Conservation (phyloP, 2,888 invertebrate species). For the Tryphoninae sp. region DNA sequence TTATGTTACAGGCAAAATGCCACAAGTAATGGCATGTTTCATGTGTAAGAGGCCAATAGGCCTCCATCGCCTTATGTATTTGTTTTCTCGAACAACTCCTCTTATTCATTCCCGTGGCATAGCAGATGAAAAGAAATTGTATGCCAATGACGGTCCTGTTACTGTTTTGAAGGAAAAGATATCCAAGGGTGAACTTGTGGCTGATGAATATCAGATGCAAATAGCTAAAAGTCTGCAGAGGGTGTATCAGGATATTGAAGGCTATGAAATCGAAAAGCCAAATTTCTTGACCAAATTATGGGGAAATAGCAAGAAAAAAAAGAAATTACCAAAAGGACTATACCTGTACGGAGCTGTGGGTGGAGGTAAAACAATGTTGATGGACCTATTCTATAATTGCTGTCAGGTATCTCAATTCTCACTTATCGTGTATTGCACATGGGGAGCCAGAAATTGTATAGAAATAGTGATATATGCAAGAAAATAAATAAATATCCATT, state of each 20-base stretch:
- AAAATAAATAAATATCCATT: constrained; percentile 9
- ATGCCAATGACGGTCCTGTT: constrained; percentile 80
- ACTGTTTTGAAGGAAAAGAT: constrained; percentile 84
- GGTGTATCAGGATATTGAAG: constrained; percentile 85
- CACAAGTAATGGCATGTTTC: constrained; percentile 52
- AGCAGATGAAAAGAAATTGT: neutral
- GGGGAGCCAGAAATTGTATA: constrained; percentile 62
- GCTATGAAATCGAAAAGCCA: constrained; percentile 83
- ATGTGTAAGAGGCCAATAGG: constrained; percentile 27
- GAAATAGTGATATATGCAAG: neutral
- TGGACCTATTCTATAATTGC: constrained; percentile 97
- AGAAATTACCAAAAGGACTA: constrained; percentile 88
- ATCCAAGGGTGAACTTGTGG: constrained; percentile 83
- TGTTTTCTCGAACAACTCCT: constrained; percentile 29
- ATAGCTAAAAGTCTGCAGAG: constrained; percentile 88
- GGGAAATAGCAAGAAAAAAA: constrained; percentile 79
- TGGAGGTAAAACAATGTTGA: constrained; percentile 99
- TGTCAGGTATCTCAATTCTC: constrained; percentile 82
- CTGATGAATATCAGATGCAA: constrained; percentile 88
- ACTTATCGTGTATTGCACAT: constrained; percentile 68
- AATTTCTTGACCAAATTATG: constrained; percentile 81
- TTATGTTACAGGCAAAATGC: constrained; percentile 39
- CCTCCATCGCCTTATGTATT: constrained; percentile 25
- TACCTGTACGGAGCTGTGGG: constrained; percentile 96
- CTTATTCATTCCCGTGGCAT: constrained; percentile 23